These are phyloP conservation scores for Bergia puertoricense DNA, from an alignment of 92 coral and sea anemone species.

Conservation along the genomic window DNA sequence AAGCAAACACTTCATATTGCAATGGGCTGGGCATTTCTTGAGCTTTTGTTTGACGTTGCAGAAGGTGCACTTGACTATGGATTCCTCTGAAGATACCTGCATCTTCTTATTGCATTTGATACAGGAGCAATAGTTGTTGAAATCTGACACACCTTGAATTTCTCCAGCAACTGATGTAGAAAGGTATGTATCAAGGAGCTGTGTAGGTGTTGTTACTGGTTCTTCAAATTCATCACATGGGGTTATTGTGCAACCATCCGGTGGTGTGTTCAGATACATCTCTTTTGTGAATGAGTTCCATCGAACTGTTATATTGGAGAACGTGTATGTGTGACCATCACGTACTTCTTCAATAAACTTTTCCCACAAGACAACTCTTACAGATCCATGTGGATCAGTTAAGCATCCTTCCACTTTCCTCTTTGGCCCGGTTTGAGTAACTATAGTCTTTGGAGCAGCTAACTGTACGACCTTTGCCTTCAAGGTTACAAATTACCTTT, in stretches of 20 bases:
- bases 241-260: neutral
- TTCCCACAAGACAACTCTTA: constrained; percentile 8
- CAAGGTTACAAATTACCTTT: neutral
- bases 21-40: too few species aligned
- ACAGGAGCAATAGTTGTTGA: too few species aligned
- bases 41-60: too few species aligned
- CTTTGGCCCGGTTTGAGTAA: neutral
- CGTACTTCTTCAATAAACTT: constrained; percentile 6
- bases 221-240: too few species aligned
- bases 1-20: too few species aligned
- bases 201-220: too few species aligned
- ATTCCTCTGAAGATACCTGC: too few species aligned
- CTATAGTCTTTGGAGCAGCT: neutral
- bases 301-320: neutral
- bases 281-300: neutral
- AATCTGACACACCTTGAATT: too few species aligned
- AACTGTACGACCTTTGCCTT: constrained; percentile 16
- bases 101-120: too few species aligned
- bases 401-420: neutral
- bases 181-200: too few species aligned
- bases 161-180: too few species aligned
- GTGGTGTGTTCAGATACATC: neutral
- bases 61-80: too few species aligned
- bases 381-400: neutral
- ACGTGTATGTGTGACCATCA: constrained; percentile 10